Base-by-base conservation (phyloP, 2,797 vertebrate genomes). In the Cynopterus sphinx region DNA sequence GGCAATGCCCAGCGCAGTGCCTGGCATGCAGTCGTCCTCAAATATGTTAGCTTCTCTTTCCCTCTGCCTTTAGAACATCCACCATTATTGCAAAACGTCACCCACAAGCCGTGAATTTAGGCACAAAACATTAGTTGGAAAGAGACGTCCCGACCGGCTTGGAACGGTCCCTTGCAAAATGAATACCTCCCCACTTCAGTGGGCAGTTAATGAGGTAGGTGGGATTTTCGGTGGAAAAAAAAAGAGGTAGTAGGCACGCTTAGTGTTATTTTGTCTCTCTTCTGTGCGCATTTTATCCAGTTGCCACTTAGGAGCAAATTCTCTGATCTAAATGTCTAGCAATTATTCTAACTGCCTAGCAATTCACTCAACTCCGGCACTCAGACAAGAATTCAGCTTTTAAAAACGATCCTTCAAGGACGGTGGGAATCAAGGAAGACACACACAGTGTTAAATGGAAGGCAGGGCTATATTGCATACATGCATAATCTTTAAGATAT, bases 231-330 rank as follows among this genome's bases (percentile, higher is more conserved):
- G 11, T 46, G 61, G 0, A 21, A n/a, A 0, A 21, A n/a, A 22
- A 4, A 28, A 16, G 5, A 73, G 77, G 70, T 83, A 65, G 41
- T 21, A n/a, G 22, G 11, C 12, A 0, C 0, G 31, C 28, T 63
- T 59, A 12, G 19, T 33, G 55, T n/a, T 9, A 59, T 77, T 71
- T 74, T 39, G 57, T 68, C 21, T 77, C 24, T 71, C n/a, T 85
- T 73, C 65, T 17, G 19, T 74, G 51, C 49, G 12, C 15, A 19
- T 92, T 92, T 90, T 81, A 90, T 68, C 78, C 53, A 41, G 33
- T 65, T 51, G 43, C 33, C 65, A 87, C 71, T 86, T 83, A 91
- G 67, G 81, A 90, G 77, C 65, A 94, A 87, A 79, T 90, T 90
- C 75, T 91, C 68, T 53, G 77, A 85, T 70, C 61, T 85, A 75